Conservation (phyloP, 1,140 invertebrate genomes). For the Zelostemma sp. region DNA sequence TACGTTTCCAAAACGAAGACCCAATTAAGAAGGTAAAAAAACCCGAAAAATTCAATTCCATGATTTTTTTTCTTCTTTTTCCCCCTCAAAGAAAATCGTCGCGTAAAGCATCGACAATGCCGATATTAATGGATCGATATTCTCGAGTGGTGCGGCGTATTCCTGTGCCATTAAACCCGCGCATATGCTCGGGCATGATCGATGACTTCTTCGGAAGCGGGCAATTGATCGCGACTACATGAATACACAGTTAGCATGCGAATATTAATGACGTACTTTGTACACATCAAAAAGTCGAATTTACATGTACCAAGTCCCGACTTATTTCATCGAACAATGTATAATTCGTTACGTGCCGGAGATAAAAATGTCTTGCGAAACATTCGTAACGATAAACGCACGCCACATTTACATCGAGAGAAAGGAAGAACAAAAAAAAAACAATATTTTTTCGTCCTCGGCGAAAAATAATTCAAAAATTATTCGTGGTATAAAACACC, state of each 20-base stretch:
- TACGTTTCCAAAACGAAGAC: constrained; percentile 76
- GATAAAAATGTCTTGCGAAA: constrained; percentile 34
- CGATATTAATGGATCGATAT: constrained; percentile 61
- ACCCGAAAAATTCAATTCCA: neutral
- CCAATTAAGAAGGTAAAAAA: constrained; percentile 74
- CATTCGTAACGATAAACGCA: constrained; percentile 8
- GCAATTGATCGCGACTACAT: constrained; percentile 61
- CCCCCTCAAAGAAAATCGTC: constrained; percentile 5
- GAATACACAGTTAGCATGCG: constrained; percentile 49
- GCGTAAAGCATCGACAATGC: constrained; percentile 42
- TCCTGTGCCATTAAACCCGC: constrained; percentile 54
- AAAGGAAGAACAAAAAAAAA: too few relatives aligned
- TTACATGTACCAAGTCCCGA: constrained; percentile 43
- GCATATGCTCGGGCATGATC: constrained; percentile 55
- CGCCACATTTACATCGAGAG: neutral
- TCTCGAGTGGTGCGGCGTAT: constrained; percentile 49
- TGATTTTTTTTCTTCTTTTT: constrained; percentile 24
- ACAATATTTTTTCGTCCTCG: too few relatives aligned
- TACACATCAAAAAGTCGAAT: constrained; percentile 46
- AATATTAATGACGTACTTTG: constrained; percentile 51
- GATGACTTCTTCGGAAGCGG: constrained; percentile 61
- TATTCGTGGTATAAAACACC: constrained; percentile 7
- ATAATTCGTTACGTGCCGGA: constrained; percentile 43
- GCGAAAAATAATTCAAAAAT: neutral
- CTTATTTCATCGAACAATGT: constrained; percentile 46